A percentile compares a stretch with the other conserved stretches of the same genome.
phyloP scores from a whole-genome alignment of 2,113 vertebrate species.

The Bucco capensis region DNA sequence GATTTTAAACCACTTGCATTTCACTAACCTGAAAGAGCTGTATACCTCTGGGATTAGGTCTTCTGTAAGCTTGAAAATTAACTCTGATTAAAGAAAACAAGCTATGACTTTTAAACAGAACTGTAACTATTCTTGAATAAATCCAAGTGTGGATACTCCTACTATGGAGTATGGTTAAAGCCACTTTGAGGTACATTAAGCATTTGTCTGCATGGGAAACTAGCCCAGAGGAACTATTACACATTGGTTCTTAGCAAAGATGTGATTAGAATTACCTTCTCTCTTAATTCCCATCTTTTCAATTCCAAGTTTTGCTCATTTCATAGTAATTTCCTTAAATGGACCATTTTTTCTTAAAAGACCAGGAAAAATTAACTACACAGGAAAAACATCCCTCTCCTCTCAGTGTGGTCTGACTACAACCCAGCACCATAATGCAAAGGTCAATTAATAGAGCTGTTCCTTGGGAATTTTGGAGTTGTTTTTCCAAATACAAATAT shows the following conservation, averaged over 20 bases:
- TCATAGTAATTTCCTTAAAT: not conserved
- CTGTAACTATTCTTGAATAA: not conserved
- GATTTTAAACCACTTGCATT: not conserved
- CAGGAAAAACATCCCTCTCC: not conserved
- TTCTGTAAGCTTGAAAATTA: not conserved
- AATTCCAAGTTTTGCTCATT: not conserved
- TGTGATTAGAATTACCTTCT: not conserved
- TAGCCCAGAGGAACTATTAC: not conserved
- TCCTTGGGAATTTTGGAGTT: not conserved
- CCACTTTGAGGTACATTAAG: not conserved
- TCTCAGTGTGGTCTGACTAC: not conserved
- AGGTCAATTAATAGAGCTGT: not conserved
- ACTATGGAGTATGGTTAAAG: not conserved
- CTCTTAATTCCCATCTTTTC: not conserved
- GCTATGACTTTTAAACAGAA: not conserved
- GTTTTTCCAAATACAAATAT: not conserved
- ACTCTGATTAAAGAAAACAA: not conserved
- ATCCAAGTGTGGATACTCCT: not conserved
- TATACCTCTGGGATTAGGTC: not conserved
- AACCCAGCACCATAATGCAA: not conserved
- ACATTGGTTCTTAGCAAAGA: not conserved
- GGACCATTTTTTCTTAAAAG: not conserved
- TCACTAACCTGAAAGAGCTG: not conserved
- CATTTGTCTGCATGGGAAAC: not conserved
- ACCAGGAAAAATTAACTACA: not conserved